Evolutionary conservation across 64 coral and sea anemone species (phyloP).

Genomic region (Pachyseris speciosa): DNA sequence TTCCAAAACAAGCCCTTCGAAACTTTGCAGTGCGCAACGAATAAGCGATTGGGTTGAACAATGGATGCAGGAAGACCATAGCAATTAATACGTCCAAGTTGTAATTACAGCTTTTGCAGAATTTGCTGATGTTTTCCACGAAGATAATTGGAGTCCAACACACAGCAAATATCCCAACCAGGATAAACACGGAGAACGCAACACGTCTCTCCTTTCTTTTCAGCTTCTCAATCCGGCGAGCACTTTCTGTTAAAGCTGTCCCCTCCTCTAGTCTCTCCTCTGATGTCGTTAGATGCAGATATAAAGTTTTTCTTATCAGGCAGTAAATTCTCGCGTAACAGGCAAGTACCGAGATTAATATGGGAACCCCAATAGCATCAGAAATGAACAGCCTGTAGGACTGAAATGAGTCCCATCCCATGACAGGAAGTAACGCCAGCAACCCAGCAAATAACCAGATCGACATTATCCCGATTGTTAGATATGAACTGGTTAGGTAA

Average conservation of each 20-base stretch:
- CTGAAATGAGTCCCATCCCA: not conserved
- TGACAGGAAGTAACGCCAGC: not conserved
- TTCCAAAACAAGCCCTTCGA: conserved; percentile 33
- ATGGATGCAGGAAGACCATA: conserved; percentile 70
- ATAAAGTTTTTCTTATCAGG: not conserved
- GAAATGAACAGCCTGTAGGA: not conserved
- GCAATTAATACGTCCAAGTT: not conserved
- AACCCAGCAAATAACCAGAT: conserved; percentile 28
- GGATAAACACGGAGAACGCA: conserved; percentile 56
- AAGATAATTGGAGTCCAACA: conserved; percentile 62
- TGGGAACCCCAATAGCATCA: not conserved
- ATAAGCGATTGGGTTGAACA: conserved; percentile 69
- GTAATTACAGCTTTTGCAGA: not conserved
- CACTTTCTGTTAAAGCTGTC: not conserved
- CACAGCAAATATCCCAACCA: conserved; percentile 60
- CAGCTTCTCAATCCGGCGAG: conserved; percentile 3
- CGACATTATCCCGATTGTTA: not conserved
- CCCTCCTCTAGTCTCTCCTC: not conserved
- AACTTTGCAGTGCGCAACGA: conserved; percentile 56
- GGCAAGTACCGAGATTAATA: not conserved
- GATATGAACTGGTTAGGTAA: not conserved
- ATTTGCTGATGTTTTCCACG: conserved; percentile 32
- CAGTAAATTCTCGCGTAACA: conserved; percentile 38
- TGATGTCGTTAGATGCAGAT: not conserved
- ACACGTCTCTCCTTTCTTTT: conserved; percentile 61